Evolutionary conservation across 2,113 vertebrate species (phyloP).

Genomic region (Gnathonemus echidnorhynchus): DNA sequence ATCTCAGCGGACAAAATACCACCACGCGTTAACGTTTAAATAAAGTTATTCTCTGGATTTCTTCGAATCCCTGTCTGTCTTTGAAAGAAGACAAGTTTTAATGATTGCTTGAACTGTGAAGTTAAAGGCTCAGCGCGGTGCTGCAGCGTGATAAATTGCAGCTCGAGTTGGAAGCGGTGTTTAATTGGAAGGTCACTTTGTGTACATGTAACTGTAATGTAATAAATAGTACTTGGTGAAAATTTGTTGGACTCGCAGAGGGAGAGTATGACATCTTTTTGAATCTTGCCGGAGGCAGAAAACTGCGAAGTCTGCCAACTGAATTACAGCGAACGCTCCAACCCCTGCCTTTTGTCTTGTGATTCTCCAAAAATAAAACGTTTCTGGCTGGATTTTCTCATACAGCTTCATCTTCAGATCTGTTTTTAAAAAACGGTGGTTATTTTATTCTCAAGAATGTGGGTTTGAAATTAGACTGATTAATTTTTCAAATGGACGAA

Average conservation of each 20-base stretch:
- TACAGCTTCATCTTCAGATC: conserved; percentile 17
- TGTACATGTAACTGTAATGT: conserved; percentile 16
- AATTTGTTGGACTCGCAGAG: conserved; percentile 12
- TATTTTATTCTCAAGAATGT: conserved; percentile 4
- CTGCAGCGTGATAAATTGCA: background rate
- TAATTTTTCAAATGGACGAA: background rate
- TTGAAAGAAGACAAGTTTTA: background rate
- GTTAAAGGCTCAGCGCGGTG: background rate
- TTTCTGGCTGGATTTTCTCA: conserved; percentile 21
- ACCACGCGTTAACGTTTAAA: background rate
- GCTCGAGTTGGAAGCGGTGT: background rate
- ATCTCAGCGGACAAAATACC: background rate
- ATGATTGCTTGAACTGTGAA: background rate
- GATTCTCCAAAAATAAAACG: conserved; percentile 24
- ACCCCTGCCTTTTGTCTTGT: conserved; percentile 20
- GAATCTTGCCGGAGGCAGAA: background rate
- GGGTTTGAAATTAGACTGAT: conserved; percentile 8
- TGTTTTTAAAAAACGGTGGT: conserved; percentile 17
- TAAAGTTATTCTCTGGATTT: background rate
- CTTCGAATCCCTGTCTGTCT: background rate
- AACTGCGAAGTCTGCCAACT: conserved; percentile 14
- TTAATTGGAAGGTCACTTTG: conserved; percentile 5
- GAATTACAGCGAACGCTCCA: conserved; percentile 12
- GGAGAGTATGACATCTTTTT: conserved; percentile 13
- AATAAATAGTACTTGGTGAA: conserved; percentile 15